Evolutionary conservation across 2,113 vertebrate genomes (phyloP).

Genomic region (Asarcornis scutulata): DNA sequence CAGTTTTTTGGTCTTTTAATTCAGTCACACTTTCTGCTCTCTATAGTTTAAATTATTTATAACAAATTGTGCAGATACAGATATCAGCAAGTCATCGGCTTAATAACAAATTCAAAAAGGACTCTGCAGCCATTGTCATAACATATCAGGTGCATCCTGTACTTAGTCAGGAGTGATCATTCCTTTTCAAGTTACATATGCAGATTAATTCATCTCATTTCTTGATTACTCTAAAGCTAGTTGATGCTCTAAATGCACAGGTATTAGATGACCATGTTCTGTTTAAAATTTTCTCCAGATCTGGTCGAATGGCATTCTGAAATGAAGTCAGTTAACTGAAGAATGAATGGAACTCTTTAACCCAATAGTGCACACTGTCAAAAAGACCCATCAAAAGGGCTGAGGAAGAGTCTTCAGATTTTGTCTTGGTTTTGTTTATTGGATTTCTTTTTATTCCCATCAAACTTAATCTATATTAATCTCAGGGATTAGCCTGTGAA

Average conservation of each 20-base stretch:
- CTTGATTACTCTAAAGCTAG: background rate
- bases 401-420: background rate
- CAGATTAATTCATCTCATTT: background rate
- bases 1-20: background rate
- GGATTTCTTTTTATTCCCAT: background rate
- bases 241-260: background rate
- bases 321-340: background rate
- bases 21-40: background rate
- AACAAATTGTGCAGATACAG: conserved; percentile 5
- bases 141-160: background rate
- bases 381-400: background rate
- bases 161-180: background rate
- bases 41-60: conserved; percentile 10
- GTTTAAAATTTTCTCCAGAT: background rate
- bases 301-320: background rate
- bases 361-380: background rate
- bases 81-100: conserved; percentile 2
- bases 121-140: background rate
- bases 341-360: background rate
- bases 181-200: conserved; percentile 21
- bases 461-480: background rate
- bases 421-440: background rate
- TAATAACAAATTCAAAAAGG: background rate
- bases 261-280: background rate
- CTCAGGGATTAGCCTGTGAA: background rate